Percentiles rank a stretch among this genome's conserved stretches.
Conservation (phyloP, 1,140 invertebrate genomes). For the Cryptotermes secundus region DNA sequence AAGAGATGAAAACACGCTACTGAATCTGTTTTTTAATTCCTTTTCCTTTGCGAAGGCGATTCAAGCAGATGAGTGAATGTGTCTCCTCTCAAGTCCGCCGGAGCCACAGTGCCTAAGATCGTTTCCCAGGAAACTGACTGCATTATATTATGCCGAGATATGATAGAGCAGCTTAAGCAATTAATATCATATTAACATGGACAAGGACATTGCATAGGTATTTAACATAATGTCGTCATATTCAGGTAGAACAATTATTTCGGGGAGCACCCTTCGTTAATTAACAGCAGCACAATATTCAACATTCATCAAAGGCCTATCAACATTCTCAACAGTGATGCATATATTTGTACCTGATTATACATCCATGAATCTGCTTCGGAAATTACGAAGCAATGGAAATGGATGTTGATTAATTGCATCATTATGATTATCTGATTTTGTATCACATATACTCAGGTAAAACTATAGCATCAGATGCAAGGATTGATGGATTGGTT, state of each 20-base stretch:
- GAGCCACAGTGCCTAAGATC: no score
- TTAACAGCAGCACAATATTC: not conserved
- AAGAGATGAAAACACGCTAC: no score
- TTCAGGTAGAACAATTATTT: not conserved
- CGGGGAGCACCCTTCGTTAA: not conserved
- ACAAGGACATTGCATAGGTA: not conserved
- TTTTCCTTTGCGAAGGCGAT: no score
- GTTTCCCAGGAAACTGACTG: no score
- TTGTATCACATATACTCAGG: conserved; percentile 7
- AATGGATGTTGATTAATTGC: not conserved
- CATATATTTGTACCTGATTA: conserved; percentile 11
- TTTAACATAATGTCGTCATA: not conserved
- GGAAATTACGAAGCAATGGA: conserved; percentile 4
- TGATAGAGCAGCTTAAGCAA: not conserved
- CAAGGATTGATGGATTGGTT: conserved; percentile 16
- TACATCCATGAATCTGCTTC: conserved; percentile 6
- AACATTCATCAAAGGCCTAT: conserved; percentile 11
- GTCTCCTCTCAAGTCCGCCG: no score
- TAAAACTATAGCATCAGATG: not conserved
- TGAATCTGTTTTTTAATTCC: no score
- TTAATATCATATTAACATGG: not conserved
- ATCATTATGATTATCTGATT: conserved; percentile 1
- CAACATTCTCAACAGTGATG: not conserved
- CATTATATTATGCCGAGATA: no score
- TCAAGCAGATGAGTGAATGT: no score